Evolutionary conservation across 1,140 invertebrate genomes (phyloP).

Genomic region (Anoplolepis gracilipes): DNA sequence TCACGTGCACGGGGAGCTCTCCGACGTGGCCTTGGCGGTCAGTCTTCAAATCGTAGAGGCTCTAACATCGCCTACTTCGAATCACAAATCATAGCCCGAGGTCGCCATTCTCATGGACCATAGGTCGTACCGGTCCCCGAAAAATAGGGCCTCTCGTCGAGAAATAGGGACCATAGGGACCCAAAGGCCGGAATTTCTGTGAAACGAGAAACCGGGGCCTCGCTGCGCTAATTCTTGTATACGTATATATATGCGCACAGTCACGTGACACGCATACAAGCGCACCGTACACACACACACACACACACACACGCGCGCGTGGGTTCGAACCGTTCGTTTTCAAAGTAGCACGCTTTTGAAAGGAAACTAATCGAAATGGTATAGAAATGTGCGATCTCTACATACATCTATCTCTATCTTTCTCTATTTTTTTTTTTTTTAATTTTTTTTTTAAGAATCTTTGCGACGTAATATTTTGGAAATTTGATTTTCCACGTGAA

Average conservation of each 20-base stretch:
- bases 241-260: neutral
- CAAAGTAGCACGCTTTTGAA: neutral
- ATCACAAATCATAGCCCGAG: constrained; percentile 77
- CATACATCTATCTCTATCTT: too few species aligned
- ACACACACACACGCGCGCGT: neutral
- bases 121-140: constrained; percentile 27
- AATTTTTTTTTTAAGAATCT: neutral
- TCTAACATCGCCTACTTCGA: constrained; percentile 71
- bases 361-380: neutral
- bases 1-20: constrained; percentile 26
- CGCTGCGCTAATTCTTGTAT: constrained; percentile 37
- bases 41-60: constrained; percentile 78
- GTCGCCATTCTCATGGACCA: constrained; percentile 40
- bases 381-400: neutral
- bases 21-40: constrained; percentile 77
- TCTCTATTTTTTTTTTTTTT: neutral
- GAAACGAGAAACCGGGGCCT: constrained; percentile 46
- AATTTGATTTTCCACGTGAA: neutral
- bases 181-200: constrained; percentile 45
- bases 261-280: neutral
- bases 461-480: neutral
- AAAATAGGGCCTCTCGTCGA: constrained; percentile 35
- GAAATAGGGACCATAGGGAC: constrained; percentile 22
- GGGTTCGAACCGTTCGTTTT: neutral
- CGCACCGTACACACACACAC: too few species aligned